These are phyloP conservation scores for Pelecanoides urinatrix DNA, from an alignment of 2,113 vertebrate genomes.

Conservation along the genomic window DNA sequence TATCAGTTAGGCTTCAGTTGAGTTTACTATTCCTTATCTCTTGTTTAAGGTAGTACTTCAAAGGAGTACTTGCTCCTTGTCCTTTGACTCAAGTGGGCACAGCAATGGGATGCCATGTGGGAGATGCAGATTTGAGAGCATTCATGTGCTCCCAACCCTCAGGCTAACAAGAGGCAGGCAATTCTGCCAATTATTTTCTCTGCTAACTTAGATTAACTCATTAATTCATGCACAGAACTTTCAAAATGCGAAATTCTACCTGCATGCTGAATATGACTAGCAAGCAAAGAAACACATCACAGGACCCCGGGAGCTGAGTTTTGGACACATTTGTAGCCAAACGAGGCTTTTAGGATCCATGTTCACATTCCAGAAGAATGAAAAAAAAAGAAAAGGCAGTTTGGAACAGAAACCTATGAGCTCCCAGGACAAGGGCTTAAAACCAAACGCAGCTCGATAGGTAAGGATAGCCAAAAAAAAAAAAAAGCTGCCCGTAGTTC, in stretches of 20 bases:
- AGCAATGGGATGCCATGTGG: slow-evolving; percentile 38
- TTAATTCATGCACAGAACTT: not conserved
- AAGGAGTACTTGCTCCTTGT: slow-evolving; percentile 68
- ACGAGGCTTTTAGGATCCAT: not conserved
- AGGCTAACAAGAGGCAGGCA: not conserved
- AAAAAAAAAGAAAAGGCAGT: not conserved
- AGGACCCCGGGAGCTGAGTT: not conserved
- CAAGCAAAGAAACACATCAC: not conserved
- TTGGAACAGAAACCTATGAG: not conserved
- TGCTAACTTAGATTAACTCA: not conserved
- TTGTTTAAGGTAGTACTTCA: slow-evolving; percentile 75
- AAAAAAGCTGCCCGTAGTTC: not conserved
- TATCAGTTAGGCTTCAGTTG: slow-evolving; percentile 44
- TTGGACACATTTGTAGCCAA: not conserved
- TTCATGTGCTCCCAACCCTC: not conserved
- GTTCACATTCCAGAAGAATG: not conserved
- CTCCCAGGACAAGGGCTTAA: not conserved
- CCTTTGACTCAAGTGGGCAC: slow-evolving; percentile 61
- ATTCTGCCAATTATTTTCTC: not conserved
- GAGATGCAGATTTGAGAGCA: slow-evolving; percentile 24
- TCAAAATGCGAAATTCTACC: not conserved
- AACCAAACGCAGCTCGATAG: not conserved
- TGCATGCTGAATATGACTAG: not conserved
- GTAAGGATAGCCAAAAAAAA: not conserved
- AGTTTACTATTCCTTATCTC: slow-evolving; percentile 74